Evolutionary conservation across 1,140 invertebrate genomes (phyloP), one percentile per base, ranked within the genome.

Genomic region (Idris sp.): DNA sequence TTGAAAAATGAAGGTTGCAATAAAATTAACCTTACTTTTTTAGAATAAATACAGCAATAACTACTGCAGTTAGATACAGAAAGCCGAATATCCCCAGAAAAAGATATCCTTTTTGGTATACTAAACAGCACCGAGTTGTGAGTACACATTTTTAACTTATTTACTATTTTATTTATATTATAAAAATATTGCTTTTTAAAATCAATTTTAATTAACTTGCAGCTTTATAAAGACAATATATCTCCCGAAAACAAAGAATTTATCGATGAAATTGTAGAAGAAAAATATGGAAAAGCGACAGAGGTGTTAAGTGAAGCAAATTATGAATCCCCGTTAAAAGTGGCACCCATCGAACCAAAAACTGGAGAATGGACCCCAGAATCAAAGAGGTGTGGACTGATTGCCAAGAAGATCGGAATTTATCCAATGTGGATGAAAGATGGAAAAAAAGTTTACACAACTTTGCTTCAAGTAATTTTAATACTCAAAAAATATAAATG

Each of bases 321-420:
- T 16, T 67, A 78, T 30, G 41, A 77, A 25, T 82, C 85, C 13
- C 76, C 89, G 76, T 77, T 90, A n/a, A 92, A 90, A 83, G 82
- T 89, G 28, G 79, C 86, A 58, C 89, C 91, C 4, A 83, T 89
- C 33, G 89, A 90, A 65, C 87, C 90, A 13, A 74, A 86, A 43
- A 76, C 81, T 5, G 1, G 8, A 35, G 83, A 91, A 77, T 97
- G 95, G 94, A 88, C 84, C 8, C 86, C 87, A 36, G 81, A 81
- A 1, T 90, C 91, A 4, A 87, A 89, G 62, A 89, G 98, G 80
- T 91, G 91, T 64, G 98, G 98, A 33, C 81, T 99, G 1, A 93
- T 99, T 82, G 97, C 93, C 0, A 90, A 92, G 48, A 99, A 99
- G 89, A 94, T 99, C 82, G 98, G 98, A 22, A 88, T 94, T 46